Base-by-base conservation (phyloP, 2,113 vertebrate species). In the Corapipo altera region DNA sequence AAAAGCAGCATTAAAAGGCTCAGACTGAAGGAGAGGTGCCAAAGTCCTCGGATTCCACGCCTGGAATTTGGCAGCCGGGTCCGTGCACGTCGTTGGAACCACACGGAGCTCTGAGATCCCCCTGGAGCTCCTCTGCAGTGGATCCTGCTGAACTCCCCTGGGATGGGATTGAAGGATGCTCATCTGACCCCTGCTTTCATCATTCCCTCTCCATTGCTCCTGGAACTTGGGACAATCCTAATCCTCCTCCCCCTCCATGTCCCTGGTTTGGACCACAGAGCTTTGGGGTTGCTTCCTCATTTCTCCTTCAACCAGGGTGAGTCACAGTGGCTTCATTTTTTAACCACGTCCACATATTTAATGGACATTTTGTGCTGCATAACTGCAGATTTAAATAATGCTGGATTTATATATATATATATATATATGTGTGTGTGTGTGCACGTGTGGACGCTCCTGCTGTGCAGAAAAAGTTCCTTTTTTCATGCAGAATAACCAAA, bases 221-320 rank as follows among this genome's bases (percentile, higher is more conserved):
- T 82, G 22, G 23, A 23, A 44, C 80, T 43, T 35, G 3, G 64
- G 59, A 65, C 72, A 62, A 35, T 67, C 14, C 5, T 35, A 5
- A 41, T 30, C 39, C 71, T 11, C 39, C 71, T 94, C 57, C 7
- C 65, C 58, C 81, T 8, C 1, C 49, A n/a, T 2, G 0, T 43
- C 54, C 86, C 39, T 54, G 93, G 75, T 83, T 95, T 92, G 61
- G 55, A 14, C 83, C 61, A 54, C 48, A 52, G 66, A 51, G 33
- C 59, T 85, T 95, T 87, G 58, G 66, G 91, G 92, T 93, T 64
- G 84, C 54, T 87, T 44, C 76, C 90, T 72, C 96, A 95, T 92
- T 97, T 96, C 76, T 88, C 22, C 77, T 95, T 81, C 78, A 94
- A 94, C 96, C 96, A 95, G 67, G 74, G 48, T 97, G 97, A 98